Percentiles rank a stretch among this genome's conserved stretches.
Conservation (phyloP, 1,140 invertebrate genomes). For the Dreissena polymorpha region DNA sequence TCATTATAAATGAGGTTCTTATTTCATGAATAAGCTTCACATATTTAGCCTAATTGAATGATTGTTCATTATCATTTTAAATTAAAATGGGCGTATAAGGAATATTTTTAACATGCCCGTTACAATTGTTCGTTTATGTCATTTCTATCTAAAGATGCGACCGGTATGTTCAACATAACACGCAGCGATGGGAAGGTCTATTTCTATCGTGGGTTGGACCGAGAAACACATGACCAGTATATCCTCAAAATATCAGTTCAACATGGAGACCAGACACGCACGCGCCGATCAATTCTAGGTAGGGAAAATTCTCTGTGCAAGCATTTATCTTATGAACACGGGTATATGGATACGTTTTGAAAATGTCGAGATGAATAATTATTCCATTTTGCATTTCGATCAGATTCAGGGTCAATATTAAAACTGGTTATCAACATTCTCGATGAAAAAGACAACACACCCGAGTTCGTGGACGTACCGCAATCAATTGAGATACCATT, state of each 20-base stretch:
- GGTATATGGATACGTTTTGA: too few relatives aligned
- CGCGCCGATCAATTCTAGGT: constrained; percentile 8
- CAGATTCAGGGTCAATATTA: neutral
- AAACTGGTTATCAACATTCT: constrained; percentile 13
- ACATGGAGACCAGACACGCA: neutral
- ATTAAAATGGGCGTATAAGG: too few relatives aligned
- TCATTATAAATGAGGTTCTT: too few relatives aligned
- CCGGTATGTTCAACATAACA: constrained; percentile 3
- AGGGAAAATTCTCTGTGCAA: neutral
- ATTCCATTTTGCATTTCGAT: neutral
- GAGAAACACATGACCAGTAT: constrained; percentile 22
- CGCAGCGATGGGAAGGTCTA: neutral
- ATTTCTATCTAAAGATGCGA: too few relatives aligned
- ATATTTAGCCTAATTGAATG: too few relatives aligned
- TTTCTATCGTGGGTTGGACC: constrained; percentile 6
- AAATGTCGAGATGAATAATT: neutral
- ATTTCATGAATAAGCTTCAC: too few relatives aligned
- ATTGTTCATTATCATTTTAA: too few relatives aligned
- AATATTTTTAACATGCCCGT: too few relatives aligned
- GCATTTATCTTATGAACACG: too few relatives aligned
- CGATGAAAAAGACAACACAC: constrained; percentile 35
- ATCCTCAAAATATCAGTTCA: constrained; percentile 8
- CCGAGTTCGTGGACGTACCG: constrained; percentile 1
- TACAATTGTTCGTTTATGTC: too few relatives aligned
- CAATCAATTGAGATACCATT: constrained; percentile 18